phyloP scores from a whole-genome alignment of 2,888 invertebrate genomes.

The Heliconius sara region DNA sequence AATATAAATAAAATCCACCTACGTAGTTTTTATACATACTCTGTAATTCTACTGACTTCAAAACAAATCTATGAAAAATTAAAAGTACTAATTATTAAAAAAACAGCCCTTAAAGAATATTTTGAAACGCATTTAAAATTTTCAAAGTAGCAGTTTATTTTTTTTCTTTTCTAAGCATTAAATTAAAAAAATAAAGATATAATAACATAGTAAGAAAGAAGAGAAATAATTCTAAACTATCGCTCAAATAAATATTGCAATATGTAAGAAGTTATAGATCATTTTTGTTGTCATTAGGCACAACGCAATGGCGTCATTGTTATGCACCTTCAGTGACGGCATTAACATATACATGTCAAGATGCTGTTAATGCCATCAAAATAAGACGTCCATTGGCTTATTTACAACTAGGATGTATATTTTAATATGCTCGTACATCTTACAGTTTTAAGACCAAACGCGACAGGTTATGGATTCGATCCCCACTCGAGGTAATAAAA shows the following conservation, averaged over 20 bases:
- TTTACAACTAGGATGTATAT: background rate
- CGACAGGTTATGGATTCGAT: too few species aligned
- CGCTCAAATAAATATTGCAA: background rate
- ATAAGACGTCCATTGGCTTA: background rate
- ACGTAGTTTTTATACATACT: background rate
- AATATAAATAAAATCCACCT: background rate
- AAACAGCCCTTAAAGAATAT: background rate
- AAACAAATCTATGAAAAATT: background rate
- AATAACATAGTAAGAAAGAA: background rate
- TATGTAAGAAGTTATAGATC: background rate
- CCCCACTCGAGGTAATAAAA: too few species aligned
- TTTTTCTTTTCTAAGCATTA: background rate
- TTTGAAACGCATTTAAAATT: background rate
- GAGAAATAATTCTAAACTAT: background rate
- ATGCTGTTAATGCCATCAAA: background rate
- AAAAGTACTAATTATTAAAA: background rate
- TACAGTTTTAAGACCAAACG: background rate
- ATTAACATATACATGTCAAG: slow-evolving; percentile 17
- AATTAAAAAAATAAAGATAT: background rate
- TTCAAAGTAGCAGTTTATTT: background rate
- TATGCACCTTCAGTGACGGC: background rate
- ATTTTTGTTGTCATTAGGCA: slow-evolving; percentile 1
- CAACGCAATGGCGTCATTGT: background rate
- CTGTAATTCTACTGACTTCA: background rate
- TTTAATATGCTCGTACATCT: background rate